Evolutionary conservation across 2,113 vertebrate genomes (phyloP).

Genomic region (Thymallus thymallus): DNA sequence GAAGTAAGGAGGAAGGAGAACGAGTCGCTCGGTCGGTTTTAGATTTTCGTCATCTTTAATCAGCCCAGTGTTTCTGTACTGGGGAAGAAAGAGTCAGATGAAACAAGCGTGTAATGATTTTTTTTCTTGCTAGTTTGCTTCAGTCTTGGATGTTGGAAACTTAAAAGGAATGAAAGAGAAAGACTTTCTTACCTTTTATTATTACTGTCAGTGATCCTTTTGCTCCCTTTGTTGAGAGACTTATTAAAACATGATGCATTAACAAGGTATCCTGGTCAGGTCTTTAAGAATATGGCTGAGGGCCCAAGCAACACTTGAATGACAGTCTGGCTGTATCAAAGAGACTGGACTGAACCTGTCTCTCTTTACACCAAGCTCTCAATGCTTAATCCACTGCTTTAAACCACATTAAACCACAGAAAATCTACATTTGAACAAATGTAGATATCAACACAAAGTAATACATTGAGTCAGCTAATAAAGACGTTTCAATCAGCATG

Average conservation of each 20-base stretch:
- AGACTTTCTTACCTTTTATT: constrained; percentile 71
- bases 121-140: constrained; percentile 55
- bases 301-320: constrained; percentile 65
- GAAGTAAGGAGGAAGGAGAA: constrained; percentile 55
- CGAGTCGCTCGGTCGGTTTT: constrained; percentile 55
- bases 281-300: constrained; percentile 60
- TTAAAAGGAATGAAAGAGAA: constrained; percentile 71
- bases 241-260: constrained; percentile 73
- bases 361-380: constrained; percentile 39
- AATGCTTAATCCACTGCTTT: constrained; percentile 32
- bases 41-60: constrained; percentile 77
- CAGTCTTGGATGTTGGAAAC: constrained; percentile 67
- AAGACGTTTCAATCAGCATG: constrained; percentile 14
- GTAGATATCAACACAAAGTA: constrained; percentile 8
- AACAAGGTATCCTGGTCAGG: constrained; percentile 68
- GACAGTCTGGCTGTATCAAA: constrained; percentile 67
- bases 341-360: constrained; percentile 58
- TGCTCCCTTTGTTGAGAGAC: constrained; percentile 63
- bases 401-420: constrained; percentile 47
- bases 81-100: constrained; percentile 69
- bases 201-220: constrained; percentile 61
- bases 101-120: constrained; percentile 70
- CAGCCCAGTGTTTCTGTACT: constrained; percentile 66
- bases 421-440: constrained; percentile 8
- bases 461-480: constrained; percentile 12